Evolutionary conservation across 2,113 vertebrate species (phyloP).

Genomic region (Anoura caudifer): DNA sequence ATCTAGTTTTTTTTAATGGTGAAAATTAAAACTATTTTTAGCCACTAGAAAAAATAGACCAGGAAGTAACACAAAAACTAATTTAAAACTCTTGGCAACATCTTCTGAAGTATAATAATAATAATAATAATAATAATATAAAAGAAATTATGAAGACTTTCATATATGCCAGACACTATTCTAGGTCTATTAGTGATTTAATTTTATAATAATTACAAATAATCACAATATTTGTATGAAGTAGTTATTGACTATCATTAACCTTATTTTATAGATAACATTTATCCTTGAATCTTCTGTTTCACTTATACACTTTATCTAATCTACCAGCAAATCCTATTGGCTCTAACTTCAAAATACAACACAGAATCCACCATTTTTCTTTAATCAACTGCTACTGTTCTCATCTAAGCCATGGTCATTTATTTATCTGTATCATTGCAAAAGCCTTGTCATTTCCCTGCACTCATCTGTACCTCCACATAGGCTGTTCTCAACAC

Average conservation of each 20-base stretch:
- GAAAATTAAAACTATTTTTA: slow-evolving; percentile 60
- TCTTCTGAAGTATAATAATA: neutral
- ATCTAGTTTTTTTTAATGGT: slow-evolving; percentile 10
- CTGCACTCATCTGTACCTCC: neutral
- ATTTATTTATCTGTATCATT: neutral
- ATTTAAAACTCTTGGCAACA: neutral
- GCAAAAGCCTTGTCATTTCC: neutral
- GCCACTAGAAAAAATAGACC: neutral
- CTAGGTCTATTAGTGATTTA: neutral
- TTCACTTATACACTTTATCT: neutral
- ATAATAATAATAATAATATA: neutral
- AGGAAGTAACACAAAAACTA: neutral
- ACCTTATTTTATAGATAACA: neutral
- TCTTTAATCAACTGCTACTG: neutral
- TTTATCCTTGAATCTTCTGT: neutral
- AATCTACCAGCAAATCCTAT: neutral
- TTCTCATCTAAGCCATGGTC: neutral
- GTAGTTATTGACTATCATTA: neutral
- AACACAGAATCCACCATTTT: neutral
- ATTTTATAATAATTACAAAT: neutral
- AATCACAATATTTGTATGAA: neutral
- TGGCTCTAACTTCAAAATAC: neutral
- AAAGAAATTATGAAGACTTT: neutral
- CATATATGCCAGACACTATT: neutral
- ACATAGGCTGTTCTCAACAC: neutral